These are phyloP conservation scores for Sebastes trivittatus DNA, from an alignment of 2,797 vertebrate species.

Conservation along the genomic window DNA sequence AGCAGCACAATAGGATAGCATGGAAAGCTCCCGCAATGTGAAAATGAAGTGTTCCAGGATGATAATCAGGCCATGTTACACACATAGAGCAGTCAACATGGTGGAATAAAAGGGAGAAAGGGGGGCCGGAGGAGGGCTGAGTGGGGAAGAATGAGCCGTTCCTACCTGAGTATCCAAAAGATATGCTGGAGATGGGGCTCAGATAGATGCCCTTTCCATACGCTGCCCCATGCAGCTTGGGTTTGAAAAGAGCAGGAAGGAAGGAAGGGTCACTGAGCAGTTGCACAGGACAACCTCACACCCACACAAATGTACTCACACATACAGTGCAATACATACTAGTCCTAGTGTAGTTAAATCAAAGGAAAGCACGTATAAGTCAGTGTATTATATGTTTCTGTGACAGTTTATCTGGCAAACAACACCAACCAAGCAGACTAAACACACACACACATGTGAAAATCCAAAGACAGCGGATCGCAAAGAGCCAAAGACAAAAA, in stretches of 20 bases:
- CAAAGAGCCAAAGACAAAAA: slow-evolving; percentile 11
- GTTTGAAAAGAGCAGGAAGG: slow-evolving; percentile 87
- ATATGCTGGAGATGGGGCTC: slow-evolving; percentile 99
- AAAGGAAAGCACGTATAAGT: neutral
- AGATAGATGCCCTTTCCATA: slow-evolving; percentile 99
- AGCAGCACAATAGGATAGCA: slow-evolving; percentile 43
- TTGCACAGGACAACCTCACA: slow-evolving; percentile 38
- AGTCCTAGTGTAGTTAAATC: neutral
- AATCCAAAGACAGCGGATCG: slow-evolving; percentile 5
- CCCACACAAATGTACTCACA: slow-evolving; percentile 6
- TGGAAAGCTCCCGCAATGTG: slow-evolving; percentile 45
- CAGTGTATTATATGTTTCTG: neutral
- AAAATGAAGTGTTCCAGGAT: slow-evolving; percentile 48
- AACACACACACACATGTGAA: neutral
- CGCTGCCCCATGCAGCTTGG: slow-evolving; percentile 99
- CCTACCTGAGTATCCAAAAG: slow-evolving; percentile 99
- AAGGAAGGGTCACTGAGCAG: slow-evolving; percentile 79
- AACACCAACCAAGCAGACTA: neutral
- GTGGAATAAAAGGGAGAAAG: slow-evolving; percentile 7
- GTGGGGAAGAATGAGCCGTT: slow-evolving; percentile 33
- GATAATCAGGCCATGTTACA: slow-evolving; percentile 55
- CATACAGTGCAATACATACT: slow-evolving; percentile 9
- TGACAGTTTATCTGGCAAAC: slow-evolving; percentile 11
- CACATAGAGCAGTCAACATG: slow-evolving; percentile 49
- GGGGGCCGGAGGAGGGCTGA: slow-evolving; percentile 23